Evolutionary conservation across 2,113 vertebrate genomes (phyloP).

Genomic region (Neodontobutis hainanensis): DNA sequence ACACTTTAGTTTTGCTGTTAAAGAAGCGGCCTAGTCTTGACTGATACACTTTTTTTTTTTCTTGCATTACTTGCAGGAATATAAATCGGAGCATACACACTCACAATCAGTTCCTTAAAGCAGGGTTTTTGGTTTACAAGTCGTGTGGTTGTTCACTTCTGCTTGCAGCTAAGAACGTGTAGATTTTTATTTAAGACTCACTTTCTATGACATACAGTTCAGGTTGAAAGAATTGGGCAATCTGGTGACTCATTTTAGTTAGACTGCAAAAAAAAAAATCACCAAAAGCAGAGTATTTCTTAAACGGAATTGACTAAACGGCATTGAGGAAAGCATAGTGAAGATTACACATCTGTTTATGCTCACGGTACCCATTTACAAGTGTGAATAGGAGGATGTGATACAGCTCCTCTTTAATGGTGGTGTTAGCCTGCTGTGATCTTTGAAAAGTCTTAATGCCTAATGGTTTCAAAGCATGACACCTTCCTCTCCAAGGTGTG

Average conservation of each 20-base stretch:
- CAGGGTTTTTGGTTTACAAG: not conserved
- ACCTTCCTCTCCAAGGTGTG: conserved; percentile 30
- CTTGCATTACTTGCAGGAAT: conserved; percentile 24
- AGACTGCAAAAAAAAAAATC: not conserved
- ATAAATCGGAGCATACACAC: conserved; percentile 6
- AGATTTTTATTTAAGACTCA: conserved; percentile 5
- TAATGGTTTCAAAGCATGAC: conserved; percentile 48
- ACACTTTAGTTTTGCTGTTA: conserved; percentile 13
- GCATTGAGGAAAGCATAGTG: conserved; percentile 9
- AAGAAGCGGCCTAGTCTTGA: conserved; percentile 11
- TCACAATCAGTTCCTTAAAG: not conserved
- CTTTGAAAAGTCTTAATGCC: conserved; percentile 36
- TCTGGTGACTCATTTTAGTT: not conserved
- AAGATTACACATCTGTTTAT: conserved; percentile 48
- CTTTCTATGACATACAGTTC: not conserved
- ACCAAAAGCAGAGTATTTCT: not conserved
- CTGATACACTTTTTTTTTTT: not conserved
- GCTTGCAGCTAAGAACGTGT: conserved; percentile 5
- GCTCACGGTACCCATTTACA: conserved; percentile 47
- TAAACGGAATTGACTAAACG: conserved; percentile 12
- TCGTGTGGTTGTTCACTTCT: conserved; percentile 14
- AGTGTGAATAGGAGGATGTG: conserved; percentile 59
- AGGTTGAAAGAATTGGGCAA: not conserved
- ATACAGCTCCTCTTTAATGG: conserved; percentile 32
- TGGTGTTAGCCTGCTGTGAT: conserved; percentile 32